Evolutionary conservation across 2,113 vertebrate genomes (phyloP).

Genomic region (Cyprinodon variegatus): DNA sequence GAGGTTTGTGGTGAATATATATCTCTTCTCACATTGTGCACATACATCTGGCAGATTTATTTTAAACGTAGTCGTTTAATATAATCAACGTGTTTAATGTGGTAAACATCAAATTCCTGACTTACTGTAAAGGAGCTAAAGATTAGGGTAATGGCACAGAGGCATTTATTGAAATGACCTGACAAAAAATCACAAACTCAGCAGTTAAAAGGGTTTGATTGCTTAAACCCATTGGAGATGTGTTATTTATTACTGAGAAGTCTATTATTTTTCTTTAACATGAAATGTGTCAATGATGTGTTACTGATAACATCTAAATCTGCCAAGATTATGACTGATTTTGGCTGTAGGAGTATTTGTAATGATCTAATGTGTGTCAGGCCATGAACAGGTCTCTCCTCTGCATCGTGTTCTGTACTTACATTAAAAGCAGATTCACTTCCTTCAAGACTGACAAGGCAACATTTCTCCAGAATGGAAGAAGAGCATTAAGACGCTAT

Average conservation of each 20-base stretch:
- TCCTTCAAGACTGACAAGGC: slow-evolving; percentile 73
- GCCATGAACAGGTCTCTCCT: slow-evolving; percentile 58
- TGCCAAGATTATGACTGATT: not conserved
- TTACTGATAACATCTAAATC: not conserved
- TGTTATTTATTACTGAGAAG: not conserved
- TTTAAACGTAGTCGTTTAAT: no score
- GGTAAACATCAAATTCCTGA: not conserved
- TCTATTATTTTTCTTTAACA: no score
- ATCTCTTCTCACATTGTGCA: no score
- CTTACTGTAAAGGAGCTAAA: not conserved
- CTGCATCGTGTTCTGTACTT: slow-evolving; percentile 69
- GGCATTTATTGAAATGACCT: not conserved
- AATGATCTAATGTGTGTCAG: not conserved
- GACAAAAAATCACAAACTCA: not conserved
- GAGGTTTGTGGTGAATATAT: no score
- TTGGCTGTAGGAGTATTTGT: not conserved
- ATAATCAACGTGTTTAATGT: no score
- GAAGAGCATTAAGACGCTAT: not conserved
- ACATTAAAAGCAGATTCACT: slow-evolving; percentile 71
- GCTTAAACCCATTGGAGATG: not conserved
- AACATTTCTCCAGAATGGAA: slow-evolving; percentile 54
- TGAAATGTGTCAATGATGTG: no score
- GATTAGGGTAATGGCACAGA: not conserved
- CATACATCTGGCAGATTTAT: no score
- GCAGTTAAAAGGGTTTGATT: not conserved